Conservation (phyloP, 2,888 invertebrate genomes). For the Lypha dubia region DNA sequence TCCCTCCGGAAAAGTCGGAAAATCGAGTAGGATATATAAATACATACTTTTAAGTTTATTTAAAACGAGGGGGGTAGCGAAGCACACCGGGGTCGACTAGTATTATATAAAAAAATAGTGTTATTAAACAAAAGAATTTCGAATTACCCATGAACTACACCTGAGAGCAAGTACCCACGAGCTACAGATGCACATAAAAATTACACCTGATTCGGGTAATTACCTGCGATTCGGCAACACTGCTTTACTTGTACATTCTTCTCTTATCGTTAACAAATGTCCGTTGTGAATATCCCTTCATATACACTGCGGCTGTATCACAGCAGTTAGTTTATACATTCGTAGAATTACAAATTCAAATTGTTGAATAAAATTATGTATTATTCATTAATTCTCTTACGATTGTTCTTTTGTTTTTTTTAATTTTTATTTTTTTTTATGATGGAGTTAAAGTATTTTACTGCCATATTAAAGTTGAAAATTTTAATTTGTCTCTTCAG, state of each 20-base stretch:
- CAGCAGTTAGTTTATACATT: slow-evolving; percentile 43
- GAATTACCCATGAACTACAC: too few species aligned
- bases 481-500: slow-evolving; percentile 39
- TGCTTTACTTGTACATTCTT: slow-evolving; percentile 4
- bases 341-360: slow-evolving; percentile 54
- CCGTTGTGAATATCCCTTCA: slow-evolving; percentile 14
- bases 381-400: slow-evolving; percentile 39
- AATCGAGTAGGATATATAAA: too few species aligned
- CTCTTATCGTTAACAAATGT: slow-evolving; percentile 30
- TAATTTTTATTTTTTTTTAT: not conserved
- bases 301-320: not conserved
- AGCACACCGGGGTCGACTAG: too few species aligned
- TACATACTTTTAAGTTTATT: too few species aligned
- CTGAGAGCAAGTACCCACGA: too few species aligned
- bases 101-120: too few species aligned
- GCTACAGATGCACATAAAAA: too few species aligned
- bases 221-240: too few species aligned
- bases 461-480: slow-evolving; percentile 32
- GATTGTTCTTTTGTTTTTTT: slow-evolving; percentile 6
- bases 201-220: too few species aligned
- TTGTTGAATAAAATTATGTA: slow-evolving; percentile 25
- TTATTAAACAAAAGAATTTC: too few species aligned
- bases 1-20: too few species aligned
- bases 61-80: too few species aligned
- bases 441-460: slow-evolving; percentile 19